Evolutionary conservation across 2,888 invertebrate species (phyloP), one percentile per base, ranked within the genome.

Genomic region (Cheilosia urbana): DNA sequence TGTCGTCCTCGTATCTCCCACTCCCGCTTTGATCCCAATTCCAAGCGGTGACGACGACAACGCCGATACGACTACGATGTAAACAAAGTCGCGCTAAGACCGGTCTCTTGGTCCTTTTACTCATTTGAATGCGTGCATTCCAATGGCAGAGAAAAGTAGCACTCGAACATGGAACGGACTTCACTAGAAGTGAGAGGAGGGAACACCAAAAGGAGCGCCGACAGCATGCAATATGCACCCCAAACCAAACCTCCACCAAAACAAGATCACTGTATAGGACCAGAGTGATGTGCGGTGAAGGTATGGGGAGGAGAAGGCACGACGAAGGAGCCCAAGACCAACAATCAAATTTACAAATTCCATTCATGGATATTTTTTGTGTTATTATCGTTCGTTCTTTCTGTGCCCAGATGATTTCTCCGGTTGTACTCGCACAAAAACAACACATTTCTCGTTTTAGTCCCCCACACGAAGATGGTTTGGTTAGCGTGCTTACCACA

Each of bases 341-440:
- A 80, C 84, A 75, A 80, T 80, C 75, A 90, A 90, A 91, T 89
- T 91, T 91, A 91, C 90, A 90, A 91, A 92, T 92, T 92, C 91
- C 92, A 91, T 91, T 91, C 91, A 91, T 91, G 90, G 89, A 89
- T 91, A 90, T 89, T 88, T 80, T 75, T 88, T 89, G n/a, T 51
- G 49, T 72, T 65, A 30, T 79, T 72, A 13, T 13, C 40, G 69
- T 42, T 58, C 19, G 13, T 49, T 57, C 51, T 53, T 45, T 75
- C 53, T 63, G 47, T 65, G 79, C 49, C 63, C 82, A 77, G 78
- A 83, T 83, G 78, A 78, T 83, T 57, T 34, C 30, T 34, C 9
- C 5, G 51, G 34, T 73, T 73, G 47, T 51, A 53, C 24, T 60
- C 58, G 21, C 51, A 57, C 13, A 40, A 75, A 80, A 80, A 75